These are phyloP conservation scores for Drosophila trichaetosa DNA, from an alignment of 2,888 invertebrate species.

Conservation along the genomic window DNA sequence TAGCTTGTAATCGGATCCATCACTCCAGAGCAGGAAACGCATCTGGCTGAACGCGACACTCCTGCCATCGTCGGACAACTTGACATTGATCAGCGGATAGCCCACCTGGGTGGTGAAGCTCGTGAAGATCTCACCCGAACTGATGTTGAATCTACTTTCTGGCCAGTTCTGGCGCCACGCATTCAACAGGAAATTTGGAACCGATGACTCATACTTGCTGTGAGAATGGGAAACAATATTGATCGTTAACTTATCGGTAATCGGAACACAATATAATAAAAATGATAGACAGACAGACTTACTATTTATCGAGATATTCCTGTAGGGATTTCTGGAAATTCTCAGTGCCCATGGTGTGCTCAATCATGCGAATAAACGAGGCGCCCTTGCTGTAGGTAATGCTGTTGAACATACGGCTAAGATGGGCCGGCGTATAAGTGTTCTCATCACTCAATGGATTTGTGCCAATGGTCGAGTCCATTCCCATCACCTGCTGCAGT, in stretches of 20 bases:
- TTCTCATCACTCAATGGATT: slow-evolving; percentile 87
- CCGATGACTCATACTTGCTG: slow-evolving; percentile 80
- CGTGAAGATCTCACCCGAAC: slow-evolving; percentile 78
- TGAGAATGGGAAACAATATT: neutral
- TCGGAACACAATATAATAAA: neutral
- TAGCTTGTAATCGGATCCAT: slow-evolving; percentile 56
- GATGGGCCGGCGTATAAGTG: slow-evolving; percentile 87
- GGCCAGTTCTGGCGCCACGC: slow-evolving; percentile 84
- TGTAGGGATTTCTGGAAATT: slow-evolving; percentile 87
- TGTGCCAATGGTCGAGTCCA: slow-evolving; percentile 87
- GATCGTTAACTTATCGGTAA: neutral
- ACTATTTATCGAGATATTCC: slow-evolving; percentile 86
- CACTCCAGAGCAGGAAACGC: slow-evolving; percentile 79
- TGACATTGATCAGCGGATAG: slow-evolving; percentile 88
- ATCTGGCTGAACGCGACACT: slow-evolving; percentile 72
- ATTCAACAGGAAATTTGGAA: slow-evolving; percentile 86
- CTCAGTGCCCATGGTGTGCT: slow-evolving; percentile 87
- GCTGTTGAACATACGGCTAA: slow-evolving; percentile 88
- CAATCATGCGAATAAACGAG: slow-evolving; percentile 89
- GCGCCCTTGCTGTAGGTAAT: slow-evolving; percentile 90
- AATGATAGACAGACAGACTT: slow-evolving; percentile 46
- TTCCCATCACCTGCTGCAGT: slow-evolving; percentile 87
- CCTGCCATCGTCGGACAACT: slow-evolving; percentile 41
- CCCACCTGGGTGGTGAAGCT: slow-evolving; percentile 89
- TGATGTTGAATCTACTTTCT: slow-evolving; percentile 64